Base-by-base conservation (phyloP, 2,113 vertebrate genomes). In the Centrocercus urophasianus region DNA sequence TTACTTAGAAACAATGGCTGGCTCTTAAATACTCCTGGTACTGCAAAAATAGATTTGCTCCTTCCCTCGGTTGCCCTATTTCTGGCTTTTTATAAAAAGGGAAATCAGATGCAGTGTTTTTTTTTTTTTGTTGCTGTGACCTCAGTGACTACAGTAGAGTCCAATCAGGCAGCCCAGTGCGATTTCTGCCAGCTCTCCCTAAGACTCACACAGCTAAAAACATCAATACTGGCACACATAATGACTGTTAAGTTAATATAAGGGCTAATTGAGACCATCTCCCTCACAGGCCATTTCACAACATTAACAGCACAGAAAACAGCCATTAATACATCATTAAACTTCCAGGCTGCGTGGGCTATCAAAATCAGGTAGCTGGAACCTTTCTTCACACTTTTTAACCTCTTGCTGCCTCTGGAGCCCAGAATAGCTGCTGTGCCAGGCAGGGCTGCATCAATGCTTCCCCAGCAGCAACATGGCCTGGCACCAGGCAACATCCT, bases 271-370 rank as follows among this genome's bases (percentile, higher is more conserved):
- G 92, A 95, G 73, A 83, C 66, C 43, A n/a, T 77, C 66, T 95
- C 79, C 83, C 84, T 91, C 89, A 84, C 70, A 92, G 86, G 59
- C 81, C 94, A 82, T 95, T 95, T 95, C 89, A 79, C 89, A 95
- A 36, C 64, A 61, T 93, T 93, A 94, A 93, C 73, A 85, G 84
- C 30, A 73, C 3, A 57, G 95, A 93, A 96, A 95, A 59, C 50
- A 93, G 57, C 38, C 83, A 17, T 93, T 96, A 96, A 93, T 83
- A 79, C 77, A 93, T 93, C 94, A 96, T 97, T 95, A 96, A 94
- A 95, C 94, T 96, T 94, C 70, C 3, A 0, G 78, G 66, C 95
- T 71, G 70, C 85, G 43, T 13, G 59, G 75, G 60, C 93, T 96
- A 79, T 86, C 95, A 89, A 56, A 93, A 73, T 36, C 82, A 76